These are phyloP conservation scores for Apantesis nais DNA, from an alignment of 2,888 invertebrate species.

Conservation along the genomic window DNA sequence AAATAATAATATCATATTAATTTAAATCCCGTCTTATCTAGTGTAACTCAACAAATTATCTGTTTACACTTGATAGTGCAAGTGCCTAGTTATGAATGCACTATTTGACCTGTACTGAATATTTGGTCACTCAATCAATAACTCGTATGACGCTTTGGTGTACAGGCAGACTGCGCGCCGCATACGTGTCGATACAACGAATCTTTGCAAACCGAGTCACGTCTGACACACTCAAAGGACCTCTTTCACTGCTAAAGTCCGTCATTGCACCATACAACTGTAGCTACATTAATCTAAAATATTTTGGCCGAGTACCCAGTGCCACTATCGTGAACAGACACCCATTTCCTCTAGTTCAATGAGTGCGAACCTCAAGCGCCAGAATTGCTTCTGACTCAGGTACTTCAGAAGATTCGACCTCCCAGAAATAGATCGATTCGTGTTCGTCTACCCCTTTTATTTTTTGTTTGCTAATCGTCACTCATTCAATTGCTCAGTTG, in stretches of 20 bases:
- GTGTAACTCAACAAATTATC: background rate
- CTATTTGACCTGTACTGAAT: constrained; percentile 18
- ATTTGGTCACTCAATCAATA: constrained; percentile 29
- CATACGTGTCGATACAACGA: constrained; percentile 48
- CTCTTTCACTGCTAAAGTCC: constrained; percentile 58
- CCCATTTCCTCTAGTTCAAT: constrained; percentile 76
- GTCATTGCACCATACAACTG: constrained; percentile 34
- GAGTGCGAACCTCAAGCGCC: constrained; percentile 69
- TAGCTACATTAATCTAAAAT: constrained; percentile 44
- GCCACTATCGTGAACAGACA: constrained; percentile 65
- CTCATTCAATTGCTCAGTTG: constrained; percentile 81
- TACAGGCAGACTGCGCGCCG: constrained; percentile 46
- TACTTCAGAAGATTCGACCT: constrained; percentile 75
- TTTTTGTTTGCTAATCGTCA: constrained; percentile 75
- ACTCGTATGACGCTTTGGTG: constrained; percentile 14
- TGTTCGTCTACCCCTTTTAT: constrained; percentile 77
- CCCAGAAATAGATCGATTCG: constrained; percentile 77
- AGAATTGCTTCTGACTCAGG: constrained; percentile 72
- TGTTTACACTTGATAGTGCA: background rate
- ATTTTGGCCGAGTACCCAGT: constrained; percentile 49
- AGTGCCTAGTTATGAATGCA: background rate
- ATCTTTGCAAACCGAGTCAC: constrained; percentile 68
- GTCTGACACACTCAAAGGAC: constrained; percentile 73
- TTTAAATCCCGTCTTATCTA: background rate
- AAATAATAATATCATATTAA: too few relatives aligned